Conservation (phyloP, 2,797 vertebrate genomes). For the Smutsia temminckii region DNA sequence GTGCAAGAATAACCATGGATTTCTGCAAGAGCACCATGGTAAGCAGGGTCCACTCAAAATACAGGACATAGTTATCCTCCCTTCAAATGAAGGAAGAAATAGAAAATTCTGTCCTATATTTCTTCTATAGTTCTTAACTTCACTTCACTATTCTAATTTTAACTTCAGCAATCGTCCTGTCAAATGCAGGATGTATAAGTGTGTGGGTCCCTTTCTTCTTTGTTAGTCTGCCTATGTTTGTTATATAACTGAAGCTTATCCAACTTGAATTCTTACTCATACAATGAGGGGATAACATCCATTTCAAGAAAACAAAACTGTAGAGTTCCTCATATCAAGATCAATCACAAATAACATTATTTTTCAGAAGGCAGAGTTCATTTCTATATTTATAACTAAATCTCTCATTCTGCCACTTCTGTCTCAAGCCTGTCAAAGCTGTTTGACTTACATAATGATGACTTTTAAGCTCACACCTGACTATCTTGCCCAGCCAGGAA, state of each 20-base stretch:
- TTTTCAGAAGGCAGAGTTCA: background rate
- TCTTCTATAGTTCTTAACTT: background rate
- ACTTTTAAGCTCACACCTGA: background rate
- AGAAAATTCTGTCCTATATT: background rate
- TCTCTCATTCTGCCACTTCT: background rate
- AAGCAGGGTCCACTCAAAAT: background rate
- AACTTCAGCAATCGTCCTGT: background rate
- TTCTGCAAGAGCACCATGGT: background rate
- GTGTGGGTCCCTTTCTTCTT: background rate
- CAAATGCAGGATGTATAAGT: background rate
- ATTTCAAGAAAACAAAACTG: conserved; percentile 15
- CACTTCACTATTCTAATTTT: background rate
- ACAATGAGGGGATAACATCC: background rate
- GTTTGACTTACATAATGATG: background rate
- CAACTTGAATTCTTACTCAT: background rate
- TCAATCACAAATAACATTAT: background rate
- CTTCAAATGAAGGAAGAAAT: background rate
- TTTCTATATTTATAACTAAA: background rate
- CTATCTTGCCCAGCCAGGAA: background rate
- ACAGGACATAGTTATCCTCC: background rate
- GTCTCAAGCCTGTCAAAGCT: background rate
- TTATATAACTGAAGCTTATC: background rate
- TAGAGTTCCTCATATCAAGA: background rate
- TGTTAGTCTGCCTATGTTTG: background rate
- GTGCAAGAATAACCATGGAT: background rate